These are phyloP conservation scores for Zaprionus africanus DNA, from an alignment of 1,140 invertebrate genomes.

Conservation along the genomic window DNA sequence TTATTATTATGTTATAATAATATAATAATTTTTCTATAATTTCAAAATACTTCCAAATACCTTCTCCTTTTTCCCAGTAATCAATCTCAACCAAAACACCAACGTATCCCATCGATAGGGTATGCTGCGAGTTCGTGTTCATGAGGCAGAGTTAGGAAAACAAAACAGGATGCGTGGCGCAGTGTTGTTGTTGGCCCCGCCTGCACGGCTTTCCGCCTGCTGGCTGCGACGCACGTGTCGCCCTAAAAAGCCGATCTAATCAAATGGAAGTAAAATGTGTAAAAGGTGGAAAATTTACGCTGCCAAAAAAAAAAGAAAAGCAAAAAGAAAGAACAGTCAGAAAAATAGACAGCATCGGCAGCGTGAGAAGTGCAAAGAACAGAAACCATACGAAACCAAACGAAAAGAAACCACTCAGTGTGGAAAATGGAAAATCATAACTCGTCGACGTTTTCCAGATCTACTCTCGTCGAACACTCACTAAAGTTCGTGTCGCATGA, in stretches of 20 bases:
- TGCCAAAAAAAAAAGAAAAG: constrained; percentile 38
- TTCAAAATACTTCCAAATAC: too few species aligned
- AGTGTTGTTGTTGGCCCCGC: constrained; percentile 16
- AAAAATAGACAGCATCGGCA: constrained; percentile 37
- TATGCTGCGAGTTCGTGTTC: constrained; percentile 10
- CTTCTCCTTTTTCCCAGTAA: neutral
- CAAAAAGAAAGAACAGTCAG: constrained; percentile 49
- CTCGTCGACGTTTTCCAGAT: constrained; percentile 51
- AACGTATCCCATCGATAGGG: neutral
- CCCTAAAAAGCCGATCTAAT: constrained; percentile 78
- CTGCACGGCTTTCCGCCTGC: constrained; percentile 15
- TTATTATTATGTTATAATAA: too few species aligned
- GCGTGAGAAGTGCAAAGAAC: constrained; percentile 5
- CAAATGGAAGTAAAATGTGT: constrained; percentile 83
- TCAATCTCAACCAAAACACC: neutral
- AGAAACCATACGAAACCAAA: constrained; percentile 21
- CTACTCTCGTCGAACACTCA: constrained; percentile 25
- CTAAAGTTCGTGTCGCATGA: constrained; percentile 55
- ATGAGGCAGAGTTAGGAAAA: constrained; percentile 51
- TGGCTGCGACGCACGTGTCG: constrained; percentile 60
- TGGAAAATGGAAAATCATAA: constrained; percentile 74
- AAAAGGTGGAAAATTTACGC: constrained; percentile 79
- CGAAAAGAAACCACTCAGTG: constrained; percentile 37
- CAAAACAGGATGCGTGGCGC: constrained; percentile 72
- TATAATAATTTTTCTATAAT: too few species aligned